Percentiles rank a stretch among this genome's conserved stretches.
Conservation (phyloP, 2,888 invertebrate species). For the Nycteola revayana region DNA sequence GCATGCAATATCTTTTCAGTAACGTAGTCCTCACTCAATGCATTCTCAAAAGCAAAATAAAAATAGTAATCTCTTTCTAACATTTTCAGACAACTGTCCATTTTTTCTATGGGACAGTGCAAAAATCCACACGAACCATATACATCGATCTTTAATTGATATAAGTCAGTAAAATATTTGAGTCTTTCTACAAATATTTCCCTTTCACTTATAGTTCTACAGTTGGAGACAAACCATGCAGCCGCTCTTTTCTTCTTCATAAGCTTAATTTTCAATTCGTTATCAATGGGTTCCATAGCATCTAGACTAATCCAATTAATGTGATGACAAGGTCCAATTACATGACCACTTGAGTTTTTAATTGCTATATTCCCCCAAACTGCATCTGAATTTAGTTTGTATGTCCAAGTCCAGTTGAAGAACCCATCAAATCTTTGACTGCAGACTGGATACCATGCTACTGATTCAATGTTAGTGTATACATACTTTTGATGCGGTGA, state of each 20-base stretch:
- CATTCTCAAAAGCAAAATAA: constrained; percentile 60
- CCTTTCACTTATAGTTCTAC: constrained; percentile 36
- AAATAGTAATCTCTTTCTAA: constrained; percentile 52
- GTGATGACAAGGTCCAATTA: constrained; percentile 43
- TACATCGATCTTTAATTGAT: constrained; percentile 34
- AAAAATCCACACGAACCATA: constrained; percentile 47
- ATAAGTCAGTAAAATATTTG: too few species aligned
- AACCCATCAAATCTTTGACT: constrained; percentile 43
- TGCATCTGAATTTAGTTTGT: constrained; percentile 56
- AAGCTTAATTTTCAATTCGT: constrained; percentile 37
- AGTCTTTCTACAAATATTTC: constrained; percentile 7
- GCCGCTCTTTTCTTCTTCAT: constrained; percentile 45
- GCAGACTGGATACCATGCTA: constrained; percentile 49
- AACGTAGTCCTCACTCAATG: constrained; percentile 57
- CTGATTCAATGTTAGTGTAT: constrained; percentile 56
- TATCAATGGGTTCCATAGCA: constrained; percentile 40
- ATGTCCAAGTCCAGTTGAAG: constrained; percentile 74
- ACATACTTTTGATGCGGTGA: constrained; percentile 53
- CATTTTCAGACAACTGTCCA: constrained; percentile 34
- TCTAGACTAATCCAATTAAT: constrained; percentile 44
- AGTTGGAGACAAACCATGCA: constrained; percentile 60
- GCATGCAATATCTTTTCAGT: constrained; percentile 59
- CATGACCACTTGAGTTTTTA: constrained; percentile 38
- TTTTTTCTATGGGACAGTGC: constrained; percentile 27
- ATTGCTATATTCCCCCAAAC: constrained; percentile 56